Base-by-base conservation (phyloP, 2,113 vertebrate species). In the Mus musculus region DNA sequence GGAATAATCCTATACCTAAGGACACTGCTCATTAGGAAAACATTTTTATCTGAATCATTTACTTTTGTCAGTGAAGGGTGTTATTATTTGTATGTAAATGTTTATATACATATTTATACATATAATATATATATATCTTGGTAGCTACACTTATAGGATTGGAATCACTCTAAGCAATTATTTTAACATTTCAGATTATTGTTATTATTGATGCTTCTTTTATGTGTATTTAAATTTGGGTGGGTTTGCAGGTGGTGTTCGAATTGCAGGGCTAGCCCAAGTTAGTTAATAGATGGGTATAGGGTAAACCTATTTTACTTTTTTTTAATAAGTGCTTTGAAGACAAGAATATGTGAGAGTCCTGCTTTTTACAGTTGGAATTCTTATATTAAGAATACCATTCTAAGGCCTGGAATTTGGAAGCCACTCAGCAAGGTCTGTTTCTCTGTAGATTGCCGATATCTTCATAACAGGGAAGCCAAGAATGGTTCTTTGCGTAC, bases 1-100 rank as follows among this genome's bases (percentile, higher is more conserved):
- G 73, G 95, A 97, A 97, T 90, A 98, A 92, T 96, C 87, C 90
- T 96, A 96, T 90, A 89, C 82, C n/a, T 80, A 94, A 92, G 89
- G 81, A 93, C 54, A 93, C 8, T 42, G 93, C 91, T 97, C 73
- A 63, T 95, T 14, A 12, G 90, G 71, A 96, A 89, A 96, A 72
- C 92, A 93, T 54, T 71, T 93, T 95, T 65, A 90, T 96, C 90
- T 85, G 52, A 97, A 86, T 90, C 84, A 87, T 87, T 84, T 89
- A 82, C 65, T 91, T 73, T 11, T 71, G 16, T 75, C 65, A 67
- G 80, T 80, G 91, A 97, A 93, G 93, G 93, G 84, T 69, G 54
- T 13, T 96, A 30, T 96, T 95, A 95, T 96, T 94, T 61, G 33
- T 33, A 69, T 33, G 14, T 13, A 30, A 5, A 67, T 5, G 5